Conservation (phyloP, 2,888 invertebrate genomes). For the Hydropsyche betteni region DNA sequence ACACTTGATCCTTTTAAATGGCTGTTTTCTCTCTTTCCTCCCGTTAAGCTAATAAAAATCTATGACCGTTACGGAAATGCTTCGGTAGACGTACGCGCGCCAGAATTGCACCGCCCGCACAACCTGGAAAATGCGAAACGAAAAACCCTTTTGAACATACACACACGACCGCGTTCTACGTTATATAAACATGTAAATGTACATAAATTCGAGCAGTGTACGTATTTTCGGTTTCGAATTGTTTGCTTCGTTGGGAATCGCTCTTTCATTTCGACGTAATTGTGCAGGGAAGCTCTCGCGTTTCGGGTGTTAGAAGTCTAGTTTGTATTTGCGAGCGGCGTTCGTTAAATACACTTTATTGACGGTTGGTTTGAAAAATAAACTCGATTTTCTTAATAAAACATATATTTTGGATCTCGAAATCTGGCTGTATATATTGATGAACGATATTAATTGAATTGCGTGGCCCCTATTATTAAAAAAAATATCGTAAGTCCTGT, state of each 20-base stretch:
- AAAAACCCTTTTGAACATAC: not conserved
- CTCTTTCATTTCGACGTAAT: conserved; percentile 29
- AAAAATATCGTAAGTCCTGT: conserved; percentile 5
- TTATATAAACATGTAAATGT: too few relatives aligned
- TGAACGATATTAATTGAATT: too few relatives aligned
- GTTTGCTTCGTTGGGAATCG: not conserved
- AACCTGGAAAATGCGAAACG: not conserved
- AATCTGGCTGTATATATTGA: too few relatives aligned
- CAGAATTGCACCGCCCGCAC: not conserved
- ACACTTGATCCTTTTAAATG: conserved; percentile 39
- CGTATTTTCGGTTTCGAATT: not conserved
- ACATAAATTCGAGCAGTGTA: not conserved
- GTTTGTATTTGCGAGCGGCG: conserved; percentile 34
- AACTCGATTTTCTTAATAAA: conserved; percentile 14
- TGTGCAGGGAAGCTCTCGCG: conserved; percentile 17
- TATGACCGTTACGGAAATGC: conserved; percentile 49
- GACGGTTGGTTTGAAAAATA: conserved; percentile 39
- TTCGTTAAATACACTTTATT: conserved; percentile 48
- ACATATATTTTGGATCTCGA: too few relatives aligned
- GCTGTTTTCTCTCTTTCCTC: conserved; percentile 25
- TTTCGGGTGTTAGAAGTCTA: conserved; percentile 22
- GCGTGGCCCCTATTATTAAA: not conserved
- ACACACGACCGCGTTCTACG: too few relatives aligned
- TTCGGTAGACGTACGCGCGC: conserved; percentile 8
- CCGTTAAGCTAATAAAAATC: conserved; percentile 50